phyloP scores from a whole-genome alignment of 2,113 vertebrate species.

The Xenopus laevis region DNA sequence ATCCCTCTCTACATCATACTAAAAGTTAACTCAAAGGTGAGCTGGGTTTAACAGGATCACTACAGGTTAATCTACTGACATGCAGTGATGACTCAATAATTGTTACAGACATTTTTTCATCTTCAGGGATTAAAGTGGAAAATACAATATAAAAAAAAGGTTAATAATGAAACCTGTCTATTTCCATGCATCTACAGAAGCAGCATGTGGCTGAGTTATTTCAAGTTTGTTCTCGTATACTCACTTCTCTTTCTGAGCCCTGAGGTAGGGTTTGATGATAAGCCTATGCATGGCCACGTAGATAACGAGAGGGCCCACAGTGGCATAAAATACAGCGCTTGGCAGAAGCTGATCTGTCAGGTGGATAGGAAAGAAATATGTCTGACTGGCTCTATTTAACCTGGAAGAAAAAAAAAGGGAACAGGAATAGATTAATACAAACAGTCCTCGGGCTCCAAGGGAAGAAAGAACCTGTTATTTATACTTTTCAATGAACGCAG shows the following conservation, averaged over 20 bases:
- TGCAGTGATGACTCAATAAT: no score
- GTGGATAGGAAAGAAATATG: constrained; percentile 94
- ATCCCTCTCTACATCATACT: no score
- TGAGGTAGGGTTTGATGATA: constrained; percentile 89
- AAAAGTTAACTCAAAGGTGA: no score
- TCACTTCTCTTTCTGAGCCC: constrained; percentile 91
- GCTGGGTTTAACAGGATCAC: no score
- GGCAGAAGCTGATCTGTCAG: constrained; percentile 95
- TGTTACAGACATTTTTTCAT: no score
- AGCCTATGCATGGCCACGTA: constrained; percentile 90
- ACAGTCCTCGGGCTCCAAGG: constrained; percentile 8
- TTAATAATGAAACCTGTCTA: no score
- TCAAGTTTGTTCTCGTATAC: constrained; percentile 38
- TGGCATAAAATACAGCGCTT: constrained; percentile 95
- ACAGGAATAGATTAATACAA: constrained; percentile 38
- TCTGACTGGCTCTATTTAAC: constrained; percentile 95
- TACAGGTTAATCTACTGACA: no score
- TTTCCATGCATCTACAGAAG: no score
- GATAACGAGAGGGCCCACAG: constrained; percentile 85
- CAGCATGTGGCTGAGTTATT: constrained; percentile 18
- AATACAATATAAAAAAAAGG: no score
- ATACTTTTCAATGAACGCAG: constrained; percentile 14
- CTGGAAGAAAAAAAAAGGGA: constrained; percentile 57
- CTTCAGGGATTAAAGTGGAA: no score
- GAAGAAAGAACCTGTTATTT: constrained; percentile 33